phyloP scores from a whole-genome alignment of 1,140 invertebrate genomes.

The Spodoptera litura region DNA sequence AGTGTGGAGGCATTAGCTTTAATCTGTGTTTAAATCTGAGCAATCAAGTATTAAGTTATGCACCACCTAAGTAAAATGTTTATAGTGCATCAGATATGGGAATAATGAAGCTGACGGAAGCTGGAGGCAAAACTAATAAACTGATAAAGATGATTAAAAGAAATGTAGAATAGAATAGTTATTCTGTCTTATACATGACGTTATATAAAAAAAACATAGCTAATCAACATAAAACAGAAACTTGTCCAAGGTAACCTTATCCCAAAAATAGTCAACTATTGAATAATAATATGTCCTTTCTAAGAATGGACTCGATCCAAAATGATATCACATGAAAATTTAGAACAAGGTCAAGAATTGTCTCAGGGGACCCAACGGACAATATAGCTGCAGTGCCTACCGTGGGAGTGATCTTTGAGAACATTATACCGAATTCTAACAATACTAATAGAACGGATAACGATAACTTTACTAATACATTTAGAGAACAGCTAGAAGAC shows the following conservation, averaged over 20 bases:
- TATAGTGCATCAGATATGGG: conserved; percentile 43
- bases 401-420: conserved; percentile 73
- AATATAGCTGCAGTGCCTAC: conserved; percentile 66
- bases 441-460: conserved; percentile 61
- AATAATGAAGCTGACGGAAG: conserved; percentile 29
- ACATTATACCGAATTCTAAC: conserved; percentile 58
- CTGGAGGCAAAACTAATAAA: conserved; percentile 26
- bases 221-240: not conserved
- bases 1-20: conserved; percentile 26
- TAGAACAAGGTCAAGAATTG: conserved; percentile 80
- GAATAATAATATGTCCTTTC: no score
- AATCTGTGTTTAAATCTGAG: conserved; percentile 38
- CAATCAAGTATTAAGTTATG: conserved; percentile 42
- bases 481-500: conserved; percentile 41
- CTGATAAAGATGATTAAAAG: conserved; percentile 18
- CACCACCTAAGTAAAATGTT: conserved; percentile 36
- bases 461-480: conserved; percentile 51
- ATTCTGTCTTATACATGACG: no score
- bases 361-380: conserved; percentile 74
- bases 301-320: conserved; percentile 36
- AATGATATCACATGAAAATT: conserved; percentile 61
- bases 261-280: no score
- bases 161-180: not conserved
- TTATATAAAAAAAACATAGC: no score
- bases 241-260: not conserved